These are phyloP conservation scores for Clarias fuscus DNA, from an alignment of 2,797 vertebrate genomes.

Conservation along the genomic window DNA sequence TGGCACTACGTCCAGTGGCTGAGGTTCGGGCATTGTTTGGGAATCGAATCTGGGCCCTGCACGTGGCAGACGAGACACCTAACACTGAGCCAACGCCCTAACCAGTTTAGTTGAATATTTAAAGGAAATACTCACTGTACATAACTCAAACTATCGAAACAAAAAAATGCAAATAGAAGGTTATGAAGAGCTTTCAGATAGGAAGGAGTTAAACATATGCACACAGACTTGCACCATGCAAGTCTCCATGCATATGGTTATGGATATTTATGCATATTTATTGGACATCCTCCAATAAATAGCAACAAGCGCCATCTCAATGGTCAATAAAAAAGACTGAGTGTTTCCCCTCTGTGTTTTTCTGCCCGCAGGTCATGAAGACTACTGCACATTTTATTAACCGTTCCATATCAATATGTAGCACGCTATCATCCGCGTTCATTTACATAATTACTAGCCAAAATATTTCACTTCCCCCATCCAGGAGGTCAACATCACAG, in stretches of 20 bases:
- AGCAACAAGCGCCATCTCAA: not conserved
- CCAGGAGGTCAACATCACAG: not conserved
- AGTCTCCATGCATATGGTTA: too few species aligned
- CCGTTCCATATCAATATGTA: not conserved
- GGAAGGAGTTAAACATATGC: not conserved
- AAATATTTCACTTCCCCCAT: slow-evolving; percentile 23
- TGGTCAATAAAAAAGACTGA: not conserved
- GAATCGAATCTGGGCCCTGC: too few species aligned
- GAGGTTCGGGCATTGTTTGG: too few species aligned
- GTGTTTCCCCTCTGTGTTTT: not conserved
- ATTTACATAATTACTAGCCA: slow-evolving; percentile 15
- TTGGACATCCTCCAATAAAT: not conserved
- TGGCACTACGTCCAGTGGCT: too few species aligned
- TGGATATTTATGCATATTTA: too few species aligned
- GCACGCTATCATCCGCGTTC: not conserved
- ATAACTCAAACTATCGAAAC: too few species aligned
- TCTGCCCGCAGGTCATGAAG: not conserved
- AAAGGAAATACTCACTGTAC: too few species aligned
- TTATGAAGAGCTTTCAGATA: not conserved
- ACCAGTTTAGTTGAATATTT: too few species aligned
- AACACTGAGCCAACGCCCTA: too few species aligned
- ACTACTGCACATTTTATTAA: not conserved
- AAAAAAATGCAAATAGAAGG: not conserved
- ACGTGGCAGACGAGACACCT: too few species aligned
- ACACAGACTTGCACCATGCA: not conserved